Evolutionary conservation across 2,113 vertebrate genomes (phyloP), one percentile per base, ranked within the genome.

Genomic region (Carettochelys insculpta): DNA sequence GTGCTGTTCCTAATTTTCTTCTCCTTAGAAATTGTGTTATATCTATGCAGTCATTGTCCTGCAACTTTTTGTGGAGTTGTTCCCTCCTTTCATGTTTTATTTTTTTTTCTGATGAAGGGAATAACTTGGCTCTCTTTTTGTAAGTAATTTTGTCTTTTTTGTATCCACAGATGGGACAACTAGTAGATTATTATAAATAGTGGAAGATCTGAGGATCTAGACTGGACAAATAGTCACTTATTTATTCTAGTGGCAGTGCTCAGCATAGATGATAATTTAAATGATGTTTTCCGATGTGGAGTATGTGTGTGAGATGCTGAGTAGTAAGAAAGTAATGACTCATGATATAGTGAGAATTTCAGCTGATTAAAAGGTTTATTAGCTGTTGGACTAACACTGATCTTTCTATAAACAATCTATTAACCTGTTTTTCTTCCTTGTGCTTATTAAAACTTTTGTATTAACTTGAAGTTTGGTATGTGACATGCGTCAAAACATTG

Each of bases 401-500:
- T 95, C 88, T 94, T 96, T 94, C 89, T 87, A 31, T 34, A 87
- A 97, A 92, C 97, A 96, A 61, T 93, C 95, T 96, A 91, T 97
- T 98, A 97, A 97, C 95, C 95, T 92, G 51, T 81, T 81, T 81
- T 83, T 29, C 47, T 54, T 91, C 65, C 87, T 86, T 87, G 76
- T 94, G 96, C 95, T 97, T 96, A 92, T 94, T 94, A 95, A 90
- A 98, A 97, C 97, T 97, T 96, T 94, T 82, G 88, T 96, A 97
- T 98, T 96, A 97, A 95, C 97, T 98, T 97, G 97, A 98, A 98
- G 98, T 97, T 96, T 93, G 96, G 96, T 97, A 96, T 98, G 97
- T 97, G 95, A 97, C 97, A 98, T 98, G 98, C 38, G 95, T 97
- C 97, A 98, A 97, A 98, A 98, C 97, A 98, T 97, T 97, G 98